These are phyloP conservation scores for Callitettix versicolor DNA, from an alignment of 1,140 invertebrate species.

Conservation along the genomic window DNA sequence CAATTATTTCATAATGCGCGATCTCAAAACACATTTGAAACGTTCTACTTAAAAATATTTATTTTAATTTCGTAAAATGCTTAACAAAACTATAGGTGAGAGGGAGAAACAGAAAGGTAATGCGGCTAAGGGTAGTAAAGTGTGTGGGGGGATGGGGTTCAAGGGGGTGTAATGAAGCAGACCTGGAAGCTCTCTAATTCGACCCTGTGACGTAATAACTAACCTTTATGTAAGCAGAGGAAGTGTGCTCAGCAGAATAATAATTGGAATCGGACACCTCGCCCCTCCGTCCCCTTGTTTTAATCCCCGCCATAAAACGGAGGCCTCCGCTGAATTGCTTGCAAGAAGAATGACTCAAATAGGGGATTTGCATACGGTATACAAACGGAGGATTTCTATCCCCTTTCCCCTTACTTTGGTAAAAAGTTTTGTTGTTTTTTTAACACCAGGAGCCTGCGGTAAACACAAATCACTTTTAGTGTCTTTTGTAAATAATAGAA, in stretches of 20 bases:
- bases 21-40: too few species aligned
- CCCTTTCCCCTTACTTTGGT: too few species aligned
- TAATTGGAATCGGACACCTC: background rate
- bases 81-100: too few species aligned
- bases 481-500: background rate
- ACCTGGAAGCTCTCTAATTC: background rate
- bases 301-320: background rate
- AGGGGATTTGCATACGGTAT: background rate
- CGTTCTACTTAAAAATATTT: too few species aligned
- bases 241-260: background rate
- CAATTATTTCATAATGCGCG: too few species aligned
- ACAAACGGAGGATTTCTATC: too few species aligned
- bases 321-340: background rate
- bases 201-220: background rate
- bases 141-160: too few species aligned
- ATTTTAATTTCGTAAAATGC: too few species aligned
- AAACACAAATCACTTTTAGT: slow-evolving; percentile 1
- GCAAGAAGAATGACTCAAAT: slow-evolving; percentile 1
- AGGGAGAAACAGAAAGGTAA: background rate
- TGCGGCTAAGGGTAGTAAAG: background rate
- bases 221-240: background rate
- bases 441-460: background rate
- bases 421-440: too few species aligned
- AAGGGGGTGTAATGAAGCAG: background rate
- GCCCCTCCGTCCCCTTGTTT: background rate